phyloP scores from a whole-genome alignment of 1,140 invertebrate genomes.

The Trichomalopsis sarcophagae region DNA sequence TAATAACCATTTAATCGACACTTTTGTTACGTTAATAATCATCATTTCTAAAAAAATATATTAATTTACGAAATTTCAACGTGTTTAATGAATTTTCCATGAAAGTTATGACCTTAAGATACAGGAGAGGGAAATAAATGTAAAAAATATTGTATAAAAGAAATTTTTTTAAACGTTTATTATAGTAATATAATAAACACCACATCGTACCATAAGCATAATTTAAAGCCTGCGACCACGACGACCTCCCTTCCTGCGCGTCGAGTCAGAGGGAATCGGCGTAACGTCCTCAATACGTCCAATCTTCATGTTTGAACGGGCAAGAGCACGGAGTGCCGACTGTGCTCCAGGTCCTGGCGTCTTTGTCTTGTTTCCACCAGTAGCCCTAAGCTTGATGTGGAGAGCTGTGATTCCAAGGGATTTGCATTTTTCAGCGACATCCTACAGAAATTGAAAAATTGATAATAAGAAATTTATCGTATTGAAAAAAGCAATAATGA shows the following conservation, averaged over 20 bases:
- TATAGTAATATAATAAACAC: conserved; percentile 60
- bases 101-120: not conserved
- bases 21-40: not conserved
- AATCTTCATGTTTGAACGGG: conserved; percentile 99
- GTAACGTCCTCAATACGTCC: conserved; percentile 99
- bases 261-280: conserved; percentile 98
- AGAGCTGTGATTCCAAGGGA: conserved; percentile 96
- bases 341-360: conserved; percentile 99
- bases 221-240: conserved; percentile 98
- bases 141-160: conserved; percentile 23
- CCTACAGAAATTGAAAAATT: conserved; percentile 75
- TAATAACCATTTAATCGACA: not conserved
- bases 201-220: conserved; percentile 56
- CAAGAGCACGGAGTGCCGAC: conserved; percentile 96
- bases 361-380: conserved; percentile 98
- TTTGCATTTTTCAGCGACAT: conserved; percentile 99
- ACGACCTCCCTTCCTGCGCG: conserved; percentile 99
- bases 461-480: not conserved
- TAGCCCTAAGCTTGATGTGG: conserved; percentile 98
- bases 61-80: not conserved
- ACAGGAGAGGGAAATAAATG: not conserved
- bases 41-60: conserved; percentile 18
- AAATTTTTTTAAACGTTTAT: conserved; percentile 62
- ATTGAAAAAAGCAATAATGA: not conserved
- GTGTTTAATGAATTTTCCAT: conserved; percentile 1